Percentiles rank a stretch among this genome's conserved stretches.
Conservation (phyloP, 2,888 invertebrate species). For the Labia minor region DNA sequence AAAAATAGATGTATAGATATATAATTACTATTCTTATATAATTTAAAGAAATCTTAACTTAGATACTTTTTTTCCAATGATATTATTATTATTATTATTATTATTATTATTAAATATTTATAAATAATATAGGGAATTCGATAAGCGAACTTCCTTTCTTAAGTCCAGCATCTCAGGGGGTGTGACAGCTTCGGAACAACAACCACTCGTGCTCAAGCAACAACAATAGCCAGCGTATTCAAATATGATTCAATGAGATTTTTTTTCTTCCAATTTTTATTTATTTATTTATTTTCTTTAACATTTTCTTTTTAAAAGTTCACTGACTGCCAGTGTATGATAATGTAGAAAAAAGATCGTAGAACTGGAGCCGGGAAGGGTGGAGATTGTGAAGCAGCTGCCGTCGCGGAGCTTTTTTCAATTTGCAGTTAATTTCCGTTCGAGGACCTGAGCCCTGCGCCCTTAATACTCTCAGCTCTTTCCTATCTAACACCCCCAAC, state of each 20-base stretch:
- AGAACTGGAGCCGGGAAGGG: neutral
- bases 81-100: too few relatives aligned
- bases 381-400: too few relatives aligned
- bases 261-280: too few relatives aligned
- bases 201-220: neutral
- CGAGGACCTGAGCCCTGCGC: slow-evolving; percentile 18
- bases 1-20: too few relatives aligned
- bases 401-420: slow-evolving; percentile 21
- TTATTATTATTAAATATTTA: neutral
- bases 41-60: too few relatives aligned
- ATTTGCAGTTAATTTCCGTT: slow-evolving; percentile 26
- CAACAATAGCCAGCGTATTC: neutral
- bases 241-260: slow-evolving; percentile 8
- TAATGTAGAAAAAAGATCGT: neutral
- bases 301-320: too few relatives aligned
- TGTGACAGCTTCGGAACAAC: too few relatives aligned
- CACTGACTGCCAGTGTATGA: neutral
- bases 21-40: too few relatives aligned
- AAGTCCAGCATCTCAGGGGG: neutral
- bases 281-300: too few relatives aligned
- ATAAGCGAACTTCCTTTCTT: neutral
- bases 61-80: too few relatives aligned
- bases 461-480: slow-evolving; percentile 3
- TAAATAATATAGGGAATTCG: neutral
- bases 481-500: neutral